These are phyloP conservation scores for Apolygus lucorum DNA, from an alignment of 1,140 invertebrate species.

Conservation along the genomic window DNA sequence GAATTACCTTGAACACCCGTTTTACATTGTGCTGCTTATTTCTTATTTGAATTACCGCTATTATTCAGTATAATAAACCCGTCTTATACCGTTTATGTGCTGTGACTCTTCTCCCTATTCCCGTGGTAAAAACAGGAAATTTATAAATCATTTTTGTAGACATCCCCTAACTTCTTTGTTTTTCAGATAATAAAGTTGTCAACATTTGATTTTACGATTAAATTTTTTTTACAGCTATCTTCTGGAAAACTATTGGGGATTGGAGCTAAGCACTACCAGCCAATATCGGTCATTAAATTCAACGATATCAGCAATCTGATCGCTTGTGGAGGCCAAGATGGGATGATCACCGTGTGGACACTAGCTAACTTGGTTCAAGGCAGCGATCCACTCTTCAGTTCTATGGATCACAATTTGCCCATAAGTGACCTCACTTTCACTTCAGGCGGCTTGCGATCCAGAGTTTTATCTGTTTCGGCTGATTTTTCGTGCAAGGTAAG, in stretches of 20 bases:
- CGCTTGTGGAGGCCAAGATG: constrained; percentile 70
- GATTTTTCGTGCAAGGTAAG: constrained; percentile 64
- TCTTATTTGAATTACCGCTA: no score
- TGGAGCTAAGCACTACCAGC: constrained; percentile 67
- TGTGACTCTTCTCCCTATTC: no score
- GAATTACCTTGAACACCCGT: no score
- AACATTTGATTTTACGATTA: no score
- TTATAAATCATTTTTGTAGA: no score
- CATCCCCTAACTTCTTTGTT: no score
- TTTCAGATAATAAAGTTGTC: no score
- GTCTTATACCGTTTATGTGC: no score
- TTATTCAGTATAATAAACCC: no score
- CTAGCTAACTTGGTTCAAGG: constrained; percentile 37
- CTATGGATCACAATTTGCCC: constrained; percentile 63
- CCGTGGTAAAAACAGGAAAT: no score
- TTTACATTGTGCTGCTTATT: no score
- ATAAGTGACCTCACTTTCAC: constrained; percentile 41
- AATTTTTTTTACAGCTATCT: constrained; percentile 33
- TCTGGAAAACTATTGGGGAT: constrained; percentile 64
- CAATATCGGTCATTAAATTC: constrained; percentile 62
- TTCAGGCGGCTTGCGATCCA: constrained; percentile 47
- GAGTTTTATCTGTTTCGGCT: constrained; percentile 63
- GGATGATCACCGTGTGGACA: constrained; percentile 68
- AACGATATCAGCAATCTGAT: constrained; percentile 62
- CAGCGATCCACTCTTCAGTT: constrained; percentile 53